Base-by-base conservation (phyloP, 92 coral and sea anemone genomes). In the Palythoa grandis region DNA sequence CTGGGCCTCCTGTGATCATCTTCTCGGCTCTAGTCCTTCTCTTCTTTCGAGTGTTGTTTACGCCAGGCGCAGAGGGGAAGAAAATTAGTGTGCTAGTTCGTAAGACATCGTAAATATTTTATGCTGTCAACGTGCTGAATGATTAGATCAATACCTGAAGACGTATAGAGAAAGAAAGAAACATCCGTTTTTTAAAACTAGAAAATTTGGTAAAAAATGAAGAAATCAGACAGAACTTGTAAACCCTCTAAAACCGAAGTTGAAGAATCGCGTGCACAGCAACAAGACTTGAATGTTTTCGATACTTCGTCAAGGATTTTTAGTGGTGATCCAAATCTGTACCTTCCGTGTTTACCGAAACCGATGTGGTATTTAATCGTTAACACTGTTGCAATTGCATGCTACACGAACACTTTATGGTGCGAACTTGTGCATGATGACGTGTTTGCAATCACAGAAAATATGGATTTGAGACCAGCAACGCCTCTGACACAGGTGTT, bases 371-470 rank as follows among this genome's bases (percentile, higher is more conserved):
- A 90, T 70, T 79, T 85, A 19, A n/a, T 92, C 24, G 66, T 93
- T 29, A 92, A 92, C 37, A 48, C 76, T 2, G 60, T 91, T n/a
- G 96, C 92, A 2, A 5, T 88, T 15, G 53, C 54, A 16, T 90
- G 97, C 70, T 94, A 93, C 83, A 10, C 70, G 57, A 93, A 95
- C 58, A 94, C 90, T 75, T 50, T 95, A n/a, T 68, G 86, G 23
- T 88, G 90, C 60, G 95, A 94, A 3, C 93, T 95, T 15, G 97
- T 95, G 8, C 98, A 95, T 65, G 98, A 95, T 61, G 98, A 95
- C 79, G 83, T 95, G 3, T 95, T 95, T 39, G 98, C 98, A 15
- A 92, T 95, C 83, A 90, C 90, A 74, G 91, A 95, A 43, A 95
- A 95, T 92, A 7, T 72, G 53, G 98, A 95, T 83, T 83, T 95